A percentile compares a stretch with the other conserved stretches of the same genome.
phyloP scores from a whole-genome alignment of 2,888 invertebrate species.

The Agrotis exclamationis region DNA sequence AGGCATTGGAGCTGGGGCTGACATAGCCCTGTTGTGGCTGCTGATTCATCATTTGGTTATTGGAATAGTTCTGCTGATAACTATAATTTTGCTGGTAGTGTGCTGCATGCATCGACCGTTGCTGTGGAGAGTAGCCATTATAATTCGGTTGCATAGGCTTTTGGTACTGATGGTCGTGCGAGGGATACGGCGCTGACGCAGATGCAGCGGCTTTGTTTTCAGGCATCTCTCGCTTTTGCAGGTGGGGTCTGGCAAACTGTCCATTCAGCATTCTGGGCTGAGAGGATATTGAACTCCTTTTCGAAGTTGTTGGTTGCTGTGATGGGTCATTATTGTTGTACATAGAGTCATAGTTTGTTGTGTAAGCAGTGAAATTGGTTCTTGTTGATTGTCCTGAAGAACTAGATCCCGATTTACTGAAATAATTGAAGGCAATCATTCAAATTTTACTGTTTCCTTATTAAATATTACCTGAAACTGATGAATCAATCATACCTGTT shows the following conservation, averaged over 20 bases:
- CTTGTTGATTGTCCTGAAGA: slow-evolving; percentile 88
- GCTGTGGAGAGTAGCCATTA: slow-evolving; percentile 86
- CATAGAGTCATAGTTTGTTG: slow-evolving; percentile 87
- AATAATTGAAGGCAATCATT: slow-evolving; percentile 65
- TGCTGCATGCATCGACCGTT: slow-evolving; percentile 78
- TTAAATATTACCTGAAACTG: slow-evolving; percentile 4
- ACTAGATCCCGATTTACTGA: slow-evolving; percentile 89
- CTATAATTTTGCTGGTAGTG: slow-evolving; percentile 85
- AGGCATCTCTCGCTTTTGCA: slow-evolving; percentile 78
- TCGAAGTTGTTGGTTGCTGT: slow-evolving; percentile 81
- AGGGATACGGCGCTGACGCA: slow-evolving; percentile 81
- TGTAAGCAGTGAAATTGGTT: slow-evolving; percentile 87
- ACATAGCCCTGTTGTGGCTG: slow-evolving; percentile 81
- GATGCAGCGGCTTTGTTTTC: slow-evolving; percentile 77
- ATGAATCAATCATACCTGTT: slow-evolving; percentile 83
- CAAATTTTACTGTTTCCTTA: slow-evolving; percentile 26
- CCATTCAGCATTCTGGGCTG: slow-evolving; percentile 83
- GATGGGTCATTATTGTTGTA: slow-evolving; percentile 85
- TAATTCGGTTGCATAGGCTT: slow-evolving; percentile 80
- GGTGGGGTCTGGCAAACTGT: slow-evolving; percentile 82
- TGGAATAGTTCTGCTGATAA: slow-evolving; percentile 83
- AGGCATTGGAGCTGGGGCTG: slow-evolving; percentile 82
- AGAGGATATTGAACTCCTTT: slow-evolving; percentile 82
- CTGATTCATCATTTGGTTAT: slow-evolving; percentile 81
- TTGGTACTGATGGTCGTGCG: slow-evolving; percentile 89